These are phyloP conservation scores for Lepetodrilus schrolli DNA, from an alignment of 2,888 invertebrate species.

Conservation along the genomic window DNA sequence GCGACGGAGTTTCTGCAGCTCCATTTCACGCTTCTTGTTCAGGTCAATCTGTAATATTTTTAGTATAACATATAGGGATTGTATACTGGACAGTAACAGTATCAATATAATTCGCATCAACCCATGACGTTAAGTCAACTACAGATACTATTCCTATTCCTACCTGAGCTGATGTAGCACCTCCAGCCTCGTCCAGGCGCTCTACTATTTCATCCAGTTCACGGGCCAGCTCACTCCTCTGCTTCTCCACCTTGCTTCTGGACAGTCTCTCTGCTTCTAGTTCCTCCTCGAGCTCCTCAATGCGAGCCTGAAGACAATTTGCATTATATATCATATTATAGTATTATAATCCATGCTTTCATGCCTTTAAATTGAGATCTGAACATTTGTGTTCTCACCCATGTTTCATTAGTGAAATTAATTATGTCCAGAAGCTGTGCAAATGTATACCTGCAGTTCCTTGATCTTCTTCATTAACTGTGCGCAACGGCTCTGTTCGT, in stretches of 20 bases:
- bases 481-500: conserved; percentile 97
- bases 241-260: conserved; percentile 96
- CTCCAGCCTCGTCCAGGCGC: conserved; percentile 93
- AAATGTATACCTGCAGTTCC: conserved; percentile 94
- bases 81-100: no score
- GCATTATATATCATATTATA: not conserved
- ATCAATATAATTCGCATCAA: no score
- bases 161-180: conserved; percentile 95
- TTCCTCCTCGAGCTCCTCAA: conserved; percentile 99
- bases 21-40: conserved; percentile 99
- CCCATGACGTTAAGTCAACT: no score
- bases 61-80: no score
- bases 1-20: conserved; percentile 95
- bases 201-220: conserved; percentile 88
- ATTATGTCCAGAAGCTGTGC: no score
- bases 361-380: no score
- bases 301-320: conserved; percentile 80
- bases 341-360: no score
- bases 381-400: no score
- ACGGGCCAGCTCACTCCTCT: conserved; percentile 95
- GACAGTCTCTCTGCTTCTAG: conserved; percentile 99
- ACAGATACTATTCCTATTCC: no score
- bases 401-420: no score
- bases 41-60: conserved; percentile 83
- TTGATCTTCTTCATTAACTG: conserved; percentile 99